Conservation (phyloP, 2,888 invertebrate genomes). For the Penaeus monodon region DNA sequence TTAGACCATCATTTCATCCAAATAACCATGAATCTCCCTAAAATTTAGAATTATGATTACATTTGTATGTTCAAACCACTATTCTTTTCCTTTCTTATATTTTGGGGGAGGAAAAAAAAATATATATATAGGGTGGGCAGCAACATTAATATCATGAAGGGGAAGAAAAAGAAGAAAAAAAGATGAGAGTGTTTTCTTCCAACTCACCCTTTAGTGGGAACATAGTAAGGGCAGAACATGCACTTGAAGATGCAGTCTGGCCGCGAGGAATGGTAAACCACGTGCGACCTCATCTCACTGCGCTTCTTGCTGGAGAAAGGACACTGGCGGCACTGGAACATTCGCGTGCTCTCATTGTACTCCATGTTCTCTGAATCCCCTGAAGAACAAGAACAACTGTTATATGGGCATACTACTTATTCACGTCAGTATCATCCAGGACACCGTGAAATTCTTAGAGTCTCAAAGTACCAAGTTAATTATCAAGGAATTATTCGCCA, state of each 20-base stretch:
- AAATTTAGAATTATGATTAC: too few species aligned
- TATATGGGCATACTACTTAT: too few species aligned
- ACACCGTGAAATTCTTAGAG: too few species aligned
- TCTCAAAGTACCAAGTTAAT: too few species aligned
- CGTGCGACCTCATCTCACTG: slow-evolving; percentile 76
- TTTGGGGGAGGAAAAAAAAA: too few species aligned
- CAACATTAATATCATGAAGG: background rate
- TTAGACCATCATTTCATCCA: too few species aligned
- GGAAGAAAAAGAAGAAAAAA: background rate
- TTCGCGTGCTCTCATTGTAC: slow-evolving; percentile 46
- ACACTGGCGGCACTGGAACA: slow-evolving; percentile 77
- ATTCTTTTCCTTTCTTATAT: too few species aligned
- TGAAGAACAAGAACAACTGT: background rate
- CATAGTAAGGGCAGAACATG: slow-evolving; percentile 84
- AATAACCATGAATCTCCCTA: too few species aligned
- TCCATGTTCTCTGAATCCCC: slow-evolving; percentile 29
- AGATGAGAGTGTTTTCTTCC: background rate
- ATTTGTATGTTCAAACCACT: too few species aligned
- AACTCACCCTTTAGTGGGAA: slow-evolving; percentile 77
- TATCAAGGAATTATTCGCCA: too few species aligned
- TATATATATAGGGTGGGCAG: background rate
- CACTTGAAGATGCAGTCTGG: slow-evolving; percentile 82
- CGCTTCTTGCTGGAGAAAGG: slow-evolving; percentile 79
- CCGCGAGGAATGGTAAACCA: slow-evolving; percentile 79
- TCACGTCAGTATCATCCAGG: too few species aligned